phyloP scores from a whole-genome alignment of 2,888 invertebrate species.

The Drosophila paranaensis region DNA sequence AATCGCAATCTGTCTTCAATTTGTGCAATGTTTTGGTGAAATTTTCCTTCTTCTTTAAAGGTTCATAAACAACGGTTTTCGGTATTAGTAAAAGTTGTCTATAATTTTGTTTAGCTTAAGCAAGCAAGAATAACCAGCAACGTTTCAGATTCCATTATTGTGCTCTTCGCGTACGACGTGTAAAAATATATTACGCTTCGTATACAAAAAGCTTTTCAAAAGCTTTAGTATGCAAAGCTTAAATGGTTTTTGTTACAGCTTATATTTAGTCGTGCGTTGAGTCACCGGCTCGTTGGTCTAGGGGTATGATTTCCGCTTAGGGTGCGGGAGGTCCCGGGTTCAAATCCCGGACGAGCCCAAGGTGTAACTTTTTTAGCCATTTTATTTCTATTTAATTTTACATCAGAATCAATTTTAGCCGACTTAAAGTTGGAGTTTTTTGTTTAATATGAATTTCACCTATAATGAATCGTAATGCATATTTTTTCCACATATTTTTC shows the following conservation, averaged over 20 bases:
- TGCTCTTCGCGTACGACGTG: too few species aligned
- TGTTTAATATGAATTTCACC: too few species aligned
- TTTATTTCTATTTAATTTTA: too few species aligned
- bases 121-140: not conserved
- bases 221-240: conserved; percentile 29
- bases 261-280: rapidly evolving
- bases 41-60: conserved; percentile 47
- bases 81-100: not conserved
- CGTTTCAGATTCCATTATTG: not conserved
- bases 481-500: too few species aligned
- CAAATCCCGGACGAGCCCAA: conserved; percentile 86
- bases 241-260: conserved; percentile 8
- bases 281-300: conserved; percentile 83
- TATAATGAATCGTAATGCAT: too few species aligned
- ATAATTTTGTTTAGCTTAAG: not conserved
- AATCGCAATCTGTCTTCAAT: conserved; percentile 27
- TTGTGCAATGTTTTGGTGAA: conserved; percentile 27
- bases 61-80: conserved; percentile 41
- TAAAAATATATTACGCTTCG: not conserved
- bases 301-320: conserved; percentile 86
- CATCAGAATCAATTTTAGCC: too few species aligned
- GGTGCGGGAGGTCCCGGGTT: conserved; percentile 86
- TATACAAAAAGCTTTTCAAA: conserved; percentile 1
- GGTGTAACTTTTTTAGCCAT: conserved; percentile 1
- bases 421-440: too few species aligned